Evolutionary conservation across 2,888 invertebrate genomes (phyloP).

Genomic region (Elaeidobius kamerunicus): DNA sequence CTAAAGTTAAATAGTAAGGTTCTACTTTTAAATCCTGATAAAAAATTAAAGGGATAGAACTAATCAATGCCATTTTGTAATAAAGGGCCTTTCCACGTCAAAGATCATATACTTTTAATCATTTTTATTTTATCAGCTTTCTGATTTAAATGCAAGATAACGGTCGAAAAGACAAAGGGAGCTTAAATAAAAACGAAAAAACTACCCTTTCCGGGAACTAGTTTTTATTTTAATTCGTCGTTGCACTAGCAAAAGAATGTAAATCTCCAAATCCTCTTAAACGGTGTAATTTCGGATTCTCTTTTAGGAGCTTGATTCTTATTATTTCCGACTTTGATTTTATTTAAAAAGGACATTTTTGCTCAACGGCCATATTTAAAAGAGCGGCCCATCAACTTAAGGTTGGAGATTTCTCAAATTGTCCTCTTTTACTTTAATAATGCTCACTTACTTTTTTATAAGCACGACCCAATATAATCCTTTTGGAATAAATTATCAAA

Average conservation of each 20-base stretch:
- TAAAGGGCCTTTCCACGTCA: neutral
- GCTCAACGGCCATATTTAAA: neutral
- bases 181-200: neutral
- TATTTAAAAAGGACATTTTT: neutral
- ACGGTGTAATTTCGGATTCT: constrained; percentile 27
- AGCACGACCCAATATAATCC: no score
- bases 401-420: neutral
- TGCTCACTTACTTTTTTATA: no score
- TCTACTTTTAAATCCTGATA: no score
- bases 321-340: neutral
- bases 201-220: neutral
- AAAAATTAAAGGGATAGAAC: no score
- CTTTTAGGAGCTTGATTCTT: constrained; percentile 24
- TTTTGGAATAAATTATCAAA: no score
- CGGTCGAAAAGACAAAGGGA: neutral
- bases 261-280: constrained; percentile 27
- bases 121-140: constrained; percentile 15
- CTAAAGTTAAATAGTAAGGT: no score
- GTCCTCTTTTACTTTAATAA: no score
- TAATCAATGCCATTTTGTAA: no score
- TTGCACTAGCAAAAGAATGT: constrained; percentile 27
- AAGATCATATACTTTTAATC: constrained; percentile 12
- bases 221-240: constrained; percentile 25
- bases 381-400: neutral
- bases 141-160: neutral